Evolutionary conservation across 1,140 invertebrate species (phyloP).

Genomic region (Pseudomyrmex dendroicus): DNA sequence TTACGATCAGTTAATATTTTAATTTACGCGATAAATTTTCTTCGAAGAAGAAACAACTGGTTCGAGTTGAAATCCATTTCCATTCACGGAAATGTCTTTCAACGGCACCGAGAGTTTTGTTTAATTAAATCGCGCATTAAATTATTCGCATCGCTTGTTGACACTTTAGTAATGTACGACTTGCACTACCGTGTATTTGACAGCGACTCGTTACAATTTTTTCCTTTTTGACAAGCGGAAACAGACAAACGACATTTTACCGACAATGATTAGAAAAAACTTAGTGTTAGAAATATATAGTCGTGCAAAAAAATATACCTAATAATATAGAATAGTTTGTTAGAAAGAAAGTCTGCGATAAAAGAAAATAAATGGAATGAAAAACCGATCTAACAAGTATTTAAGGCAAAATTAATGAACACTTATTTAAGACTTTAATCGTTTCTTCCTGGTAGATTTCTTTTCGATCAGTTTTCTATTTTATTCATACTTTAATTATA

Average conservation of each 20-base stretch:
- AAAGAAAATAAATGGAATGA: neutral
- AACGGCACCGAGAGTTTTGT: neutral
- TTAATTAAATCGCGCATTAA: conserved; percentile 1
- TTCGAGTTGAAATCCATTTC: conserved; percentile 10
- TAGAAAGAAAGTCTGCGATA: neutral
- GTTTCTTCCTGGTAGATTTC: no score
- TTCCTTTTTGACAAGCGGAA: neutral
- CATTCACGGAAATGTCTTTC: neutral
- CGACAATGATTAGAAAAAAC: neutral
- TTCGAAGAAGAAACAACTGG: neutral
- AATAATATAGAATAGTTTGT: neutral
- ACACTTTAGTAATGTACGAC: neutral
- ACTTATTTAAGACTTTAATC: neutral
- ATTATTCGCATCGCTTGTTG: conserved; percentile 30
- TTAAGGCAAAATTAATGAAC: neutral
- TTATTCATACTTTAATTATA: conserved; percentile 8
- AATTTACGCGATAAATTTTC: neutral
- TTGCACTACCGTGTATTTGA: conserved; percentile 13
- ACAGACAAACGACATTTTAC: neutral
- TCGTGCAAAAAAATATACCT: no score
- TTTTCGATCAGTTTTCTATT: conserved; percentile 16
- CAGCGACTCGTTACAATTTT: neutral
- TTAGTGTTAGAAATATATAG: neutral
- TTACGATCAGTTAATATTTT: conserved; percentile 30
- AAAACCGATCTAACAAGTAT: neutral